phyloP scores from a whole-genome alignment of 2,888 invertebrate genomes.

The Bibio marci region DNA sequence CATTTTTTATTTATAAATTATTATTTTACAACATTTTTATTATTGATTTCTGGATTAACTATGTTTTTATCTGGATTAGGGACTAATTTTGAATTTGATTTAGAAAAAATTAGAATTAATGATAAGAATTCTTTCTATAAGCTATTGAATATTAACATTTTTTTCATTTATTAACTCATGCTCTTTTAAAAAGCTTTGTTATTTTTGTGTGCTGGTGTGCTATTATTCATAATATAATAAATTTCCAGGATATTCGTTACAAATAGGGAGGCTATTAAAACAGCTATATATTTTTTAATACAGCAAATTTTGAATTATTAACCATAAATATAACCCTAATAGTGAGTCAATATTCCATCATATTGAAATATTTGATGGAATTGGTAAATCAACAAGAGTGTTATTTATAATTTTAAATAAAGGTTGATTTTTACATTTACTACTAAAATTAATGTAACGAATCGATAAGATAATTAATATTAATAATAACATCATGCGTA shows the following conservation, averaged over 20 bases:
- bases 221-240: constrained; percentile 44
- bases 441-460: too few relatives aligned
- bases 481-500: too few relatives aligned
- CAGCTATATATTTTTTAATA: too few relatives aligned
- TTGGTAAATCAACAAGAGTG: too few relatives aligned
- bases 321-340: too few relatives aligned
- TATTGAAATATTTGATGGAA: too few relatives aligned
- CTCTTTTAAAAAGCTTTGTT: constrained; percentile 59
- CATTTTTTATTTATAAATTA: constrained; percentile 31
- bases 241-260: constrained; percentile 53
- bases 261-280: constrained; percentile 35
- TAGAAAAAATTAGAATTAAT: constrained; percentile 62
- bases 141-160: too few relatives aligned
- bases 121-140: constrained; percentile 46
- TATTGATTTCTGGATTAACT: constrained; percentile 37
- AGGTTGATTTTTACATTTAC: too few relatives aligned
- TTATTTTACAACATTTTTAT: constrained; percentile 31
- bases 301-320: too few relatives aligned
- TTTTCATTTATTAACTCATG: constrained; percentile 57
- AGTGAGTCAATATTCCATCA: too few relatives aligned
- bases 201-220: constrained; percentile 54
- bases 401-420: too few relatives aligned
- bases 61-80: constrained; percentile 42
- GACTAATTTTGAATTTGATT: constrained; percentile 47
- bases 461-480: too few relatives aligned